Evolutionary conservation across 2,888 invertebrate species (phyloP), one percentile per base, ranked within the genome.

Genomic region (Conistra vaccinii): DNA sequence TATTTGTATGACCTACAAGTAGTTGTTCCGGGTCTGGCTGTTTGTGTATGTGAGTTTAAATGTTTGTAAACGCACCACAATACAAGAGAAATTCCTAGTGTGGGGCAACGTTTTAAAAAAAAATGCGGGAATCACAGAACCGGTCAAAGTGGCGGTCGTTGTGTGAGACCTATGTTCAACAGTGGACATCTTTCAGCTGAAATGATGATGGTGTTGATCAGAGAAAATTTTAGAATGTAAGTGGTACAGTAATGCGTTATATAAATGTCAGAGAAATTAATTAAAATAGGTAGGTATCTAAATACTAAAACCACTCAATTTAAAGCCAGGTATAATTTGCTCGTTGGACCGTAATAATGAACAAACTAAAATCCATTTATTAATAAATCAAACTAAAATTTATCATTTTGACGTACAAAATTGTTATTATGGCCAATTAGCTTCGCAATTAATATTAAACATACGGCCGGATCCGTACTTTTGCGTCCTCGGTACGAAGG

Each of bases 401-500:
- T 83, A 78, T 72, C 57, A 69, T 73, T 80, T 80, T 53, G 71
- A 71, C 61, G 61, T 69, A 53, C 10, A 66, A 67, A 17, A 48
- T 70, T 60, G 61, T 73, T 57, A 58, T 73, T 58, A 81, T 48
- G 73, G 68, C 42, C 65, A 79, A 80, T 84, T 81, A 84, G 84
- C 57, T 53, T 63, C 10, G 39, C 51, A 69, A 81, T 73, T 69
- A 76, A 65, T 66, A 73, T 14, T 35, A 70, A 61, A 61, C 58
- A 53, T 66, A 73, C 17, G 53, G 69, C 81, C 85, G 76, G 81
- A 81, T 80, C 26, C 45, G 51, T 35, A 60, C 7, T 70, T 71
- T 58, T 32, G 42, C 39, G 83, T 74, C 84, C 84, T 84, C 76
- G 83, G 29, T 69, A 23, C 57, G 80, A 83, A 85, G 83, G 86